Percentiles rank a stretch among this genome's conserved stretches.
Conservation (phyloP, 2,113 vertebrate species). For the Engraulis encrasicolus region DNA sequence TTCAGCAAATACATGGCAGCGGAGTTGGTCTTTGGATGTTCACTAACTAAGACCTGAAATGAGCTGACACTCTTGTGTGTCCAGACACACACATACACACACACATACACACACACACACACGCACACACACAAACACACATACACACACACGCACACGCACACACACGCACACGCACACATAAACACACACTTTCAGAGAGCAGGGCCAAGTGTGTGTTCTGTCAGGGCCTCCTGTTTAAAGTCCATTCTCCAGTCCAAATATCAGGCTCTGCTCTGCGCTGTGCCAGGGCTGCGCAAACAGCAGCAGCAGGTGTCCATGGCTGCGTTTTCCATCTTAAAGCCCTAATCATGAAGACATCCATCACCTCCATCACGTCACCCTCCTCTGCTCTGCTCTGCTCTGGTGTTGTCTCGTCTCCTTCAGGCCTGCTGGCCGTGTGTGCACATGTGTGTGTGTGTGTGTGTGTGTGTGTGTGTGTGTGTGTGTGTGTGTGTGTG, state of each 20-base stretch:
- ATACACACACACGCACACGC: background rate
- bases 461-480: no score
- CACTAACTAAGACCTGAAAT: background rate
- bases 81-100: background rate
- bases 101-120: background rate
- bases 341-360: constrained; percentile 11
- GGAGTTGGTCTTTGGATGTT: background rate
- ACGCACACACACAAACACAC: background rate
- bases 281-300: no score
- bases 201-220: no score
- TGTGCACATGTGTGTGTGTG: no score
- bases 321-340: background rate
- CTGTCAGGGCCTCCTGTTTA: constrained; percentile 9
- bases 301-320: constrained; percentile 2
- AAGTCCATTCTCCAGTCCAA: constrained; percentile 10
- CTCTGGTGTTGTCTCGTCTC: background rate
- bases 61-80: background rate
- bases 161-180: background rate
- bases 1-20: background rate
- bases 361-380: background rate
- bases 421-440: no score
- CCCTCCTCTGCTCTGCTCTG: background rate
- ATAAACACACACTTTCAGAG: no score
- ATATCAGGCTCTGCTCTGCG: background rate
- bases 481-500: no score